phyloP scores from a whole-genome alignment of 1,140 invertebrate species.

The Pogonomyrmex barbatus region DNA sequence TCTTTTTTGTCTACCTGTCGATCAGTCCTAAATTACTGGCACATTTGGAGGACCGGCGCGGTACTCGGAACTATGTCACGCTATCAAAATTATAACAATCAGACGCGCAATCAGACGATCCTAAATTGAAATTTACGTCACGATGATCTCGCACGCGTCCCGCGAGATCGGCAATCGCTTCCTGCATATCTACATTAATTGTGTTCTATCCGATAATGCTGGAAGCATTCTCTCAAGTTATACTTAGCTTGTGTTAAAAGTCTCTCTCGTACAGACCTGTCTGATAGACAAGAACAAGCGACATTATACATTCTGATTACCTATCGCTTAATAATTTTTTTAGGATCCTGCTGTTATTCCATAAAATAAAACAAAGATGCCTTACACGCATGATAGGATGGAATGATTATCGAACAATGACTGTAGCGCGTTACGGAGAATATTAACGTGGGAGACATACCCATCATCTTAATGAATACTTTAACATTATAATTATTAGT shows the following conservation, averaged over 20 bases:
- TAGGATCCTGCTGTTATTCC: neutral
- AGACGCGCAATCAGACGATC: neutral
- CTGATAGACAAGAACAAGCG: conserved; percentile 4
- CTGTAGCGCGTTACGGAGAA: neutral
- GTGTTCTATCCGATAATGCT: neutral
- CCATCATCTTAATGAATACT: neutral
- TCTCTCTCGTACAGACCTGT: neutral
- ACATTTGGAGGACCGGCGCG: neutral
- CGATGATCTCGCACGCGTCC: neutral
- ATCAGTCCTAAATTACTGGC: conserved; percentile 39
- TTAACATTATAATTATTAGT: conserved; percentile 12
- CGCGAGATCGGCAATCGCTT: neutral
- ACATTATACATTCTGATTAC: neutral
- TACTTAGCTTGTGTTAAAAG: neutral
- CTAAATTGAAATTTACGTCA: neutral
- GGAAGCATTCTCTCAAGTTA: neutral
- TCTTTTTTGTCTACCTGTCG: neutral
- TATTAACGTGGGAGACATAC: conserved; percentile 3
- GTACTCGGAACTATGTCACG: neutral
- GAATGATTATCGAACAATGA: conserved; percentile 32
- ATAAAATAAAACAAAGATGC: neutral
- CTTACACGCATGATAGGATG: conserved; percentile 2
- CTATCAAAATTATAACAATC: neutral
- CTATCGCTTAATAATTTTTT: conserved; percentile 7
- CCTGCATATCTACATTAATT: neutral